Conservation (phyloP, 1,140 invertebrate species). For the Hestina assimilis region DNA sequence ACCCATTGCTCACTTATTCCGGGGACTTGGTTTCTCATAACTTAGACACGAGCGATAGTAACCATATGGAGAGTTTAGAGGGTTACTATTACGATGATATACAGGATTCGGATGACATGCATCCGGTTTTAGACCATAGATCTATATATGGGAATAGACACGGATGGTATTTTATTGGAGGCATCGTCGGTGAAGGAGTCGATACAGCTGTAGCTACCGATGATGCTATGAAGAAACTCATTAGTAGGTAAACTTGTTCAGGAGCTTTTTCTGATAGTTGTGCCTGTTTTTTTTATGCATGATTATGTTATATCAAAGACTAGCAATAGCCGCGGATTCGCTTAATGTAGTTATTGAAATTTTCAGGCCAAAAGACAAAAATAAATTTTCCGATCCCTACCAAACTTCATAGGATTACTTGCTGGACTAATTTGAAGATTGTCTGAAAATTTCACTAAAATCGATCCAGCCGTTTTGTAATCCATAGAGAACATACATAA, state of each 20-base stretch:
- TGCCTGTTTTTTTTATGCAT: slow-evolving; percentile 17
- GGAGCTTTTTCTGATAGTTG: slow-evolving; percentile 38
- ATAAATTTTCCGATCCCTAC: no score
- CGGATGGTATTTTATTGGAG: slow-evolving; percentile 90
- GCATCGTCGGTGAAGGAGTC: slow-evolving; percentile 82
- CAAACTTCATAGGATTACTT: no score
- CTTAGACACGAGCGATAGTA: slow-evolving; percentile 43
- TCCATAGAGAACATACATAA: no score
- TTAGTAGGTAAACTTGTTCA: slow-evolving; percentile 85
- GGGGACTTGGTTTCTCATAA: slow-evolving; percentile 41
- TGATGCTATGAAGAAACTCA: slow-evolving; percentile 85
- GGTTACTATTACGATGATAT: slow-evolving; percentile 57
- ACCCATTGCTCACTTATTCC: slow-evolving; percentile 65
- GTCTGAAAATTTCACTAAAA: no score
- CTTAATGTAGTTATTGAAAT: no score
- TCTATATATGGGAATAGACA: slow-evolving; percentile 81
- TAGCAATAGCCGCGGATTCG: no score
- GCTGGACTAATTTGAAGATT: no score
- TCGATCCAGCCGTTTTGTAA: no score
- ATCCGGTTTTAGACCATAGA: slow-evolving; percentile 67
- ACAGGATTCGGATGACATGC: slow-evolving; percentile 44
- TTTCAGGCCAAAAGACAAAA: no score
- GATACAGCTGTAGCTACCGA: slow-evolving; percentile 80
- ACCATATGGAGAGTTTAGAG: slow-evolving; percentile 46
- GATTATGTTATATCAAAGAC: neutral